Conservation (phyloP, 1,140 invertebrate species). For the Drosophila malerkotliana region DNA sequence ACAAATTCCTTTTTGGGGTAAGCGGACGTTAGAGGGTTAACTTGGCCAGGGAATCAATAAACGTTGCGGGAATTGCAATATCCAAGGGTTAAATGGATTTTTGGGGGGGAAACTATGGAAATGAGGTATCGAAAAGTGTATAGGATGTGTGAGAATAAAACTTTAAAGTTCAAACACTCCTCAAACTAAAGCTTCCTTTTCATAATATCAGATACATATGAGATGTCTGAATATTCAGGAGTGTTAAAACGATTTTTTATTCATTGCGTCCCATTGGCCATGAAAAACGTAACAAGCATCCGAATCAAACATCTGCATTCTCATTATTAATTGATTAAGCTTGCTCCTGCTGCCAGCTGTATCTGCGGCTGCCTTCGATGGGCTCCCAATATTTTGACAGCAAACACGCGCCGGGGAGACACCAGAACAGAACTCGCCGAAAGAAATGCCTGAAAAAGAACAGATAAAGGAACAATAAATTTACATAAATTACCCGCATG, state of each 20-base stretch:
- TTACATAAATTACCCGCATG: constrained; percentile 81
- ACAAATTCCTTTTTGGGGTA: constrained; percentile 46
- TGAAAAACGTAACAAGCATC: constrained; percentile 17
- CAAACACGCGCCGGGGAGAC: constrained; percentile 59
- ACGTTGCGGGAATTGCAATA: constrained; percentile 37
- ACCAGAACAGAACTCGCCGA: constrained; percentile 10
- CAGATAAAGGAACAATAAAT: constrained; percentile 78
- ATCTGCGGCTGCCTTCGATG: not conserved
- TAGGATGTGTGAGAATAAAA: constrained; percentile 3
- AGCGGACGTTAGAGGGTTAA: constrained; percentile 28
- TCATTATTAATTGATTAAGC: constrained; percentile 73
- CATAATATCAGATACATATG: not conserved
- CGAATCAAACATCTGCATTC: constrained; percentile 45
- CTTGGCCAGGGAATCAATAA: constrained; percentile 46
- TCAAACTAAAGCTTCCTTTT: not conserved
- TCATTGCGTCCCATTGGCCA: constrained; percentile 52
- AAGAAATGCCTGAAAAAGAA: constrained; percentile 50
- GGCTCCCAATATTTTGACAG: constrained; percentile 66
- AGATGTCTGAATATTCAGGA: constrained; percentile 28
- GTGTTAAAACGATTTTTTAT: constrained; percentile 40
- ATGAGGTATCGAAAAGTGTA: constrained; percentile 9
- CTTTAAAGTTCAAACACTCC: not conserved
- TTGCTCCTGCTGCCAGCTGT: constrained; percentile 5
- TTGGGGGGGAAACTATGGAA: constrained; percentile 15
- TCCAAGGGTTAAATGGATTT: constrained; percentile 9